Conservation (phyloP, 2,888 invertebrate genomes). For the Zelleria hepariella region DNA sequence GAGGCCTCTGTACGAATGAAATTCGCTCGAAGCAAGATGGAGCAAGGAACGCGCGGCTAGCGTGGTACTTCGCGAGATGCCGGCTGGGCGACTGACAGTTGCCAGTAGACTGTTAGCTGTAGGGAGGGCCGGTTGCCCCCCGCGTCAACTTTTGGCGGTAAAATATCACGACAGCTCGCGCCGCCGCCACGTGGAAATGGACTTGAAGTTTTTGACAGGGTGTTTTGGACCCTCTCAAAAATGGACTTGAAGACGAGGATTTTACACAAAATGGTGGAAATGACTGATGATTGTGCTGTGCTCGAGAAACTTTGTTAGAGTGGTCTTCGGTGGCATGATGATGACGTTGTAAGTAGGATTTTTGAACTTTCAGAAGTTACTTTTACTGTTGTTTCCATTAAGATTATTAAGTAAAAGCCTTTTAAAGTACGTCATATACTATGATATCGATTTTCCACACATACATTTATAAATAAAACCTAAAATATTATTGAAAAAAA, state of each 20-base stretch:
- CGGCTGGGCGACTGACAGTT: slow-evolving; percentile 52
- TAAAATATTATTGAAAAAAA: too few relatives aligned
- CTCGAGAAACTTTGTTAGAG: neutral
- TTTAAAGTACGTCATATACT: too few relatives aligned
- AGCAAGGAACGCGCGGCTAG: slow-evolving; percentile 25
- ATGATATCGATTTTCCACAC: too few relatives aligned
- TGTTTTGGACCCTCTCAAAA: neutral
- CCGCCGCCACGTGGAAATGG: slow-evolving; percentile 36
- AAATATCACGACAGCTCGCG: slow-evolving; percentile 35
- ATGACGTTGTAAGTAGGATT: neutral
- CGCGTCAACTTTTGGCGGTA: slow-evolving; percentile 34
- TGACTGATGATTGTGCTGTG: neutral
- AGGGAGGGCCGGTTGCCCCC: slow-evolving; percentile 46
- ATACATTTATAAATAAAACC: too few relatives aligned
- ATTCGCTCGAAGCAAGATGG: slow-evolving; percentile 45
- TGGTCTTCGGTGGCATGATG: neutral
- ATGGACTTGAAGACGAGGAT: too few relatives aligned
- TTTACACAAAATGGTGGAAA: neutral
- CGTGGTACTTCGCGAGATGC: slow-evolving; percentile 58
- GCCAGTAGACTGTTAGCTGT: slow-evolving; percentile 41
- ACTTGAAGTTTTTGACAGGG: neutral
- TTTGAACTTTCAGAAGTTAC: too few relatives aligned
- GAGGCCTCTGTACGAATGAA: slow-evolving; percentile 37
- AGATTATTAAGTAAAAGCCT: too few relatives aligned
- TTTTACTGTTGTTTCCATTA: too few relatives aligned